These are phyloP conservation scores for Zaprionus africanus DNA, from an alignment of 1,140 invertebrate genomes.

Conservation along the genomic window DNA sequence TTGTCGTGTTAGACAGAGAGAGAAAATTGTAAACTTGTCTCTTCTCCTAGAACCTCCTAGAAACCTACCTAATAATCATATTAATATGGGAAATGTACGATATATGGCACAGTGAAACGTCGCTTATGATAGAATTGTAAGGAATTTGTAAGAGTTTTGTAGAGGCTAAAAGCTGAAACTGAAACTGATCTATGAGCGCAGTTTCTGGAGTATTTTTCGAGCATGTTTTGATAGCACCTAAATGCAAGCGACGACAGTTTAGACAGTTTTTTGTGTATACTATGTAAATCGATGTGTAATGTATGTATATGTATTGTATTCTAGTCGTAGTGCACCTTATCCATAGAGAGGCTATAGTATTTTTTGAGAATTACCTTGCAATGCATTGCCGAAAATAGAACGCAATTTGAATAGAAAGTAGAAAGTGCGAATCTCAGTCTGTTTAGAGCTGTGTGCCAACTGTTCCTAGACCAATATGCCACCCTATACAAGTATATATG, in stretches of 20 bases:
- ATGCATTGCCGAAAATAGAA: conserved; percentile 30
- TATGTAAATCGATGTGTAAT: conserved; percentile 7
- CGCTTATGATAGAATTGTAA: conserved; percentile 72
- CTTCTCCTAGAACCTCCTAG: conserved; percentile 15
- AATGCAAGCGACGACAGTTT: conserved; percentile 49
- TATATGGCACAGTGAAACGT: conserved; percentile 50
- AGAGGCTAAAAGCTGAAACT: conserved; percentile 8
- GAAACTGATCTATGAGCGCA: conserved; percentile 21
- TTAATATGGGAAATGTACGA: conserved; percentile 21
- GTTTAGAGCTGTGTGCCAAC: conserved; percentile 45
- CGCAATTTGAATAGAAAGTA: conserved; percentile 30
- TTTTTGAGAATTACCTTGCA: conserved; percentile 61
- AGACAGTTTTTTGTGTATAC: conserved; percentile 22
- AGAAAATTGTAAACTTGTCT: conserved; percentile 14
- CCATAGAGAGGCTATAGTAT: conserved; percentile 40
- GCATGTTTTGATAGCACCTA: conserved; percentile 64
- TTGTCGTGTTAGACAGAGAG: conserved; percentile 57
- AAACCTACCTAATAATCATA: conserved; percentile 29
- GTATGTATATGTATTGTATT: conserved; percentile 26
- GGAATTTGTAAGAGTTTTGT: conserved; percentile 74
- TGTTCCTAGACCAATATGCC: conserved; percentile 78
- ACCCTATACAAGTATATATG: conserved; percentile 14
- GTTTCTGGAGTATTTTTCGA: conserved; percentile 68
- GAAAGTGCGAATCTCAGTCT: conserved; percentile 34
- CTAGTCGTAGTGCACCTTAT: conserved; percentile 53